phyloP scores from a whole-genome alignment of 92 coral and sea anemone genomes.

The Heliopora coerulea region DNA sequence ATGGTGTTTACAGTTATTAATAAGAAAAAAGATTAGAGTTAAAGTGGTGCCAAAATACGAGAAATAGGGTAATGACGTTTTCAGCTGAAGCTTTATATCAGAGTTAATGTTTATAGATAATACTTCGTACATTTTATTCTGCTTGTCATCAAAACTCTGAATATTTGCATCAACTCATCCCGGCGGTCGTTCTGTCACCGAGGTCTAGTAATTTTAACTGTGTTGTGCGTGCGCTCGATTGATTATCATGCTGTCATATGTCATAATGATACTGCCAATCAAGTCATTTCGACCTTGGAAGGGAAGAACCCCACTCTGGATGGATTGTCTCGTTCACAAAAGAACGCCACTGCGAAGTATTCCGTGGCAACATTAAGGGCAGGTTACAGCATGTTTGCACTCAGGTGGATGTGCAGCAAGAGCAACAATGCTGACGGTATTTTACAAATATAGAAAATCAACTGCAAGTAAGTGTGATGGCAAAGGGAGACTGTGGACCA shows the following conservation, averaged over 20 bases:
- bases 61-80: no score
- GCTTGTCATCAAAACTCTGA: no score
- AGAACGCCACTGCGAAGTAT: conserved; percentile 47
- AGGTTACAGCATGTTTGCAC: conserved; percentile 44
- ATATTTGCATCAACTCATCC: no score
- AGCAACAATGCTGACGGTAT: conserved; percentile 15
- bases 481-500: conserved; percentile 40
- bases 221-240: neutral
- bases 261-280: conserved; percentile 38
- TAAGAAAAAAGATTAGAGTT: no score
- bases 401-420: conserved; percentile 46
- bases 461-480: conserved; percentile 25
- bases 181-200: no score
- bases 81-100: no score
- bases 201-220: no score
- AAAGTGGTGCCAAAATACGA: no score
- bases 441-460: conserved; percentile 39
- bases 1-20: no score
- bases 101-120: no score
- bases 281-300: conserved; percentile 49
- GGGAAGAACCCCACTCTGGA: conserved; percentile 42
- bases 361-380: conserved; percentile 42
- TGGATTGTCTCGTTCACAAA: conserved; percentile 20
- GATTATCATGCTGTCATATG: conserved; percentile 44
- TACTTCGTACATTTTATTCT: no score